These are phyloP conservation scores for Metalampra italica DNA, from an alignment of 2,888 invertebrate species.

Conservation along the genomic window DNA sequence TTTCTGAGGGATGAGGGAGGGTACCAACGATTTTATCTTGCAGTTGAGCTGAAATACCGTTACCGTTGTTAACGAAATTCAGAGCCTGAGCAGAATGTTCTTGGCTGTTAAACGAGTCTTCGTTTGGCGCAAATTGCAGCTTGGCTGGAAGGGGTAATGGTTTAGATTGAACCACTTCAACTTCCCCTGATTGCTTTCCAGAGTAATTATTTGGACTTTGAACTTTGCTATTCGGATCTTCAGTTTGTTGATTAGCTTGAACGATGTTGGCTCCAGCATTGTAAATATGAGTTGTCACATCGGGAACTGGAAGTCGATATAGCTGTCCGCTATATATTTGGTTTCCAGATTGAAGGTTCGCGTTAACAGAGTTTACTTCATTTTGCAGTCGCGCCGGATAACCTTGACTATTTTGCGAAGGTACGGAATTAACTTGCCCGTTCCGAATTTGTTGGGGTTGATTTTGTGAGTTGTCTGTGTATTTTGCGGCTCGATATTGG, in stretches of 20 bases:
- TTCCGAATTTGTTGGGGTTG: constrained; percentile 27
- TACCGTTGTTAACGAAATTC: constrained; percentile 41
- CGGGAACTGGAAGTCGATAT: constrained; percentile 64
- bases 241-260: constrained; percentile 26
- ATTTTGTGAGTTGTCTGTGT: constrained; percentile 22
- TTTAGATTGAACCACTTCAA: constrained; percentile 53
- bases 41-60: constrained; percentile 62
- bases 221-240: constrained; percentile 23
- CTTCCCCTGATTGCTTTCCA: constrained; percentile 33
- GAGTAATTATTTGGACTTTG: constrained; percentile 21
- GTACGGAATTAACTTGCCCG: constrained; percentile 26
- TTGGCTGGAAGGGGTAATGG: constrained; percentile 40
- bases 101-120: constrained; percentile 38
- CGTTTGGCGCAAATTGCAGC: constrained; percentile 37
- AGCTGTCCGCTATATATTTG: constrained; percentile 65
- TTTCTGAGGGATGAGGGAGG: constrained; percentile 57
- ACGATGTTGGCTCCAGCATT: constrained; percentile 40
- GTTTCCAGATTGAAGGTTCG: constrained; percentile 25
- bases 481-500: constrained; percentile 27
- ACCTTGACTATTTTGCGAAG: constrained; percentile 18
- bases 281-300: constrained; percentile 58
- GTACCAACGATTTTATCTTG: constrained; percentile 63
- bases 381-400: constrained; percentile 26
- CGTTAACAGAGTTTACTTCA: constrained; percentile 8
- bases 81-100: constrained; percentile 30